Percentiles rank a stretch among this genome's conserved stretches.
Evolutionary conservation across 1,140 invertebrate species (phyloP).

Genomic region (Drosophila kikkawai): DNA sequence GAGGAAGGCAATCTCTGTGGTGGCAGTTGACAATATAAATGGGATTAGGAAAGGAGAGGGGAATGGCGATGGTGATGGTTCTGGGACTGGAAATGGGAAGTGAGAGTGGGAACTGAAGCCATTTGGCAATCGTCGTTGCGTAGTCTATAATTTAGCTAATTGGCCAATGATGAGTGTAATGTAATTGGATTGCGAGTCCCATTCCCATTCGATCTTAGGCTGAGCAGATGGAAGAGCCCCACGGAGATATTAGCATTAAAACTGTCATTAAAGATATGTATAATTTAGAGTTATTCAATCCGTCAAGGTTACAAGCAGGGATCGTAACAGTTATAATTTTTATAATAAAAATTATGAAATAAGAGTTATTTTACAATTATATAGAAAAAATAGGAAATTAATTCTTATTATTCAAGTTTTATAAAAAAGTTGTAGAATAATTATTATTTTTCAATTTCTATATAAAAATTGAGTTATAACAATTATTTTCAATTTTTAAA

Average conservation of each 20-base stretch:
- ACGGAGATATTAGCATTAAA: slow-evolving; percentile 2
- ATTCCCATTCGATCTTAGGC: slow-evolving; percentile 4
- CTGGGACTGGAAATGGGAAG: not conserved
- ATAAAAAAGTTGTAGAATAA: no score
- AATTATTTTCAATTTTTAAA: no score
- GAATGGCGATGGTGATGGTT: no score
- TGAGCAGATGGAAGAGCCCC: not conserved
- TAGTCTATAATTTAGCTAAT: slow-evolving; percentile 76
- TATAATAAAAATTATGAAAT: no score
- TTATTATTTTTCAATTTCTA: no score
- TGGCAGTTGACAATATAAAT: slow-evolving; percentile 21
- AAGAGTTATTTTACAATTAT: no score
- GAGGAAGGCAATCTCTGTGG: slow-evolving; percentile 28
- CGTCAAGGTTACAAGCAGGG: not conserved
- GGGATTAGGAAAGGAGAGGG: slow-evolving; percentile 14
- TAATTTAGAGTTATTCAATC: slow-evolving; percentile 1
- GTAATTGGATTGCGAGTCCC: slow-evolving; percentile 22
- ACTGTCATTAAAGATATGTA: not conserved
- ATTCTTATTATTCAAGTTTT: no score
- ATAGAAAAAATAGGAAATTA: no score
- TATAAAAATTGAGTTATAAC: no score
- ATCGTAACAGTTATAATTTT: no score
- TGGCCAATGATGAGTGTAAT: slow-evolving; percentile 54
- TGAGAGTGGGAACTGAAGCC: slow-evolving; percentile 26
- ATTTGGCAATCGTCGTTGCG: slow-evolving; percentile 41